Evolutionary conservation across 2,888 invertebrate genomes (phyloP), one percentile per base, ranked within the genome.

Genomic region (Elegia similella): DNA sequence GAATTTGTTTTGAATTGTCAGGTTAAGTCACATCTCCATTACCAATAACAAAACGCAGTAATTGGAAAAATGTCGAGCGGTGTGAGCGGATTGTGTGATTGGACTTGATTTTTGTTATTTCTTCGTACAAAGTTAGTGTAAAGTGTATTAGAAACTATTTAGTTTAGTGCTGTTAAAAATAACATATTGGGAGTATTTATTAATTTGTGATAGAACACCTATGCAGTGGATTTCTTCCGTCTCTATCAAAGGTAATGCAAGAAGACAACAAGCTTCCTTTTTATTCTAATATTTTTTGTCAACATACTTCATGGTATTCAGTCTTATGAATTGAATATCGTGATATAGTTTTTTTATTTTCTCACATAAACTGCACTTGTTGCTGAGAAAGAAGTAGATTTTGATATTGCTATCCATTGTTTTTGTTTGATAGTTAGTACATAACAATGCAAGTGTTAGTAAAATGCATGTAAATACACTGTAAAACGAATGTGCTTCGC

Each of bases 31-130:
- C 10, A 32, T 1, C 10, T 1, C 3, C 38, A 38, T 12, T n/a
- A 56, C 13, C 17, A 8, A 12, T 29, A 58, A 56, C 55, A 15
- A 61, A 59, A 61, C 61, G 58, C 46, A 23, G 15, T 48, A 16
- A 30, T 58, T 7, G 54, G 23, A 58, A 58, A 61, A 57, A 62
- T 62, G 59, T 62, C 59, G 60, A 52, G 44, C 48, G 50, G 42
- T 55, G 43, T 15, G 30, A 38, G 17, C 7, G 53, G 43, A 50
- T 61, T 56, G 16, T 34, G 42, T 58, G 32, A 34, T 34, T 57
- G 34, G 52, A 34, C 12, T 53, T 34, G 43, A 54, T 60, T 38
- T 16, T 50, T 38, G 17, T 34, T 50, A 16, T 50, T 34, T 50
- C 16, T 50, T n/a, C 34, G 34, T 50, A 38, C 2, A 34, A 50